Evolutionary conservation across 2,113 vertebrate species (phyloP).

Genomic region (Mustelus asterias): DNA sequence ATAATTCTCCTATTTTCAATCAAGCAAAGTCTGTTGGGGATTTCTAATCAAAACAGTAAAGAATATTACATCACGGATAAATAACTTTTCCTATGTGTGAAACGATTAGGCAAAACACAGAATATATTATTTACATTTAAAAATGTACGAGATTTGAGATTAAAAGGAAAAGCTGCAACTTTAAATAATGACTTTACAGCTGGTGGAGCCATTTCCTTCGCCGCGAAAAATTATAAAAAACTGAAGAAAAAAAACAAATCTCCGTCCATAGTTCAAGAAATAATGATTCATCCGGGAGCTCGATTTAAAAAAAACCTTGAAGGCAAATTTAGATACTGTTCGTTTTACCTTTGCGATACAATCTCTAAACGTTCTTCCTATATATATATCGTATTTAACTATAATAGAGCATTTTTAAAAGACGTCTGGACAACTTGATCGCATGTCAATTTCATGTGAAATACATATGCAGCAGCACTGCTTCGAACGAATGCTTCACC

Average conservation of each 20-base stretch:
- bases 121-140: background rate
- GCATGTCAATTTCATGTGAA: background rate
- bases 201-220: slow-evolving; percentile 24
- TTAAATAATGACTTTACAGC: slow-evolving; percentile 15
- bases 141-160: background rate
- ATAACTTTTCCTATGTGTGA: background rate
- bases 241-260: slow-evolving; percentile 30
- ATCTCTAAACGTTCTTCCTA: background rate
- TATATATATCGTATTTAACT: background rate
- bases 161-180: background rate
- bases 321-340: slow-evolving; percentile 22
- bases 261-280: slow-evolving; percentile 35
- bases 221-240: background rate
- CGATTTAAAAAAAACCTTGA: background rate
- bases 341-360: background rate
- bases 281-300: slow-evolving; percentile 26
- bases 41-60: background rate
- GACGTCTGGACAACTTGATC: background rate
- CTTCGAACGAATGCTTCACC: background rate
- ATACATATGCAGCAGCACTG: background rate
- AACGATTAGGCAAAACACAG: background rate
- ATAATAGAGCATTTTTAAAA: no score
- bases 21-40: background rate
- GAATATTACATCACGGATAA: background rate
- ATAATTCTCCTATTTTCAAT: background rate